Evolutionary conservation across 2,888 invertebrate genomes (phyloP).

Genomic region (Amphipoea oculea): DNA sequence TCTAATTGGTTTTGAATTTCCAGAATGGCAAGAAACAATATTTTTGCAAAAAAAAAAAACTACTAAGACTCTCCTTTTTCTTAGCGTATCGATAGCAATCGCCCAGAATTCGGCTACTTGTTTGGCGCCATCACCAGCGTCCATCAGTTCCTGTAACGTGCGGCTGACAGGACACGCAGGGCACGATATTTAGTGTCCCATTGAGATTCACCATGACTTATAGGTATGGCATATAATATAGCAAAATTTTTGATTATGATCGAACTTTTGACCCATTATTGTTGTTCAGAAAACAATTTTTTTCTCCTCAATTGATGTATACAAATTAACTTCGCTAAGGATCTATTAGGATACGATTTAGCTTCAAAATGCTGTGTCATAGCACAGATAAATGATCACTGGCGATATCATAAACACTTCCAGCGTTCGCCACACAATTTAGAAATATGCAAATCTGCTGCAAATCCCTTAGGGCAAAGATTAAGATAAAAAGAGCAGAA

Average conservation of each 20-base stretch:
- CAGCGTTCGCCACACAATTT: slow-evolving; percentile 70
- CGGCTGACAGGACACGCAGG: too few relatives aligned
- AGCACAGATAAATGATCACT: slow-evolving; percentile 58
- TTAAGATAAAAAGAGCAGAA: slow-evolving; percentile 11
- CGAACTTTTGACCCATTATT: too few relatives aligned
- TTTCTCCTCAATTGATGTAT: slow-evolving; percentile 24
- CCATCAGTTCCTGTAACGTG: too few relatives aligned
- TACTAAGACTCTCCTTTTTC: too few relatives aligned
- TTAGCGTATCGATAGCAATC: too few relatives aligned
- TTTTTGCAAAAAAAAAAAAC: neutral
- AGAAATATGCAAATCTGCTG: slow-evolving; percentile 80
- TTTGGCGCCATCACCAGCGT: too few relatives aligned
- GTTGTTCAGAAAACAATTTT: neutral
- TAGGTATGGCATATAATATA: too few relatives aligned
- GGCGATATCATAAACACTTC: slow-evolving; percentile 71
- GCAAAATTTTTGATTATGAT: too few relatives aligned
- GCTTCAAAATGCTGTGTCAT: slow-evolving; percentile 47
- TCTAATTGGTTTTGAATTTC: too few relatives aligned
- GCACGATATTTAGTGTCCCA: too few relatives aligned
- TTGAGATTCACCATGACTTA: too few relatives aligned
- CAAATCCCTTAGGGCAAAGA: slow-evolving; percentile 71
- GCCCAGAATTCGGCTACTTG: too few relatives aligned
- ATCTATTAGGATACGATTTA: slow-evolving; percentile 34
- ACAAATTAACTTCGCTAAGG: slow-evolving; percentile 2
- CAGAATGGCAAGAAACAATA: neutral